phyloP scores from a whole-genome alignment of 64 coral and sea anemone genomes.

The Platygyra sinensis region DNA sequence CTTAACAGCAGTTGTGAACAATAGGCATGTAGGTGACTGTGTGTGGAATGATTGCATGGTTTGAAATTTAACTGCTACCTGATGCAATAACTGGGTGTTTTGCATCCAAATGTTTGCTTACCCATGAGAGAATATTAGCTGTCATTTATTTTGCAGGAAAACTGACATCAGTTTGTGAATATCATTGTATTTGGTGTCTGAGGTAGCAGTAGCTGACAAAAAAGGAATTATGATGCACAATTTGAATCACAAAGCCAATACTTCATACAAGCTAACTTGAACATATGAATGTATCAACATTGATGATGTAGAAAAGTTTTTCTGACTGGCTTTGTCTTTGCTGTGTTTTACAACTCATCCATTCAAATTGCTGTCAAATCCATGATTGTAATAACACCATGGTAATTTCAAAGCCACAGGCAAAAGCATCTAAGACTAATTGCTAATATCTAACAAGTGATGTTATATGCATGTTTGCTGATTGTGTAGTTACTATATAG shows the following conservation, averaged over 20 bases:
- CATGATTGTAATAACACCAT: no score
- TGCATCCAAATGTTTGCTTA: neutral
- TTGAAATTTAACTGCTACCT: neutral
- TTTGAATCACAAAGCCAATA: neutral
- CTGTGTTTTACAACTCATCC: neutral
- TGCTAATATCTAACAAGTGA: no score
- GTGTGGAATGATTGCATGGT: neutral
- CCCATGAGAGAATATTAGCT: neutral
- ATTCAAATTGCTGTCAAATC: no score
- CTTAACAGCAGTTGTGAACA: no score
- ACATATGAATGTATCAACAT: neutral
- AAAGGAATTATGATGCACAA: neutral
- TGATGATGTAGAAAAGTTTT: no score
- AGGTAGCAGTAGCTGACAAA: neutral
- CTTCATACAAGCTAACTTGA: neutral
- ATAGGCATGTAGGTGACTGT: no score
- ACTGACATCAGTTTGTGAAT: neutral
- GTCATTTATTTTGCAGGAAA: constrained; percentile 20
- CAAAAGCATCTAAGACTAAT: no score
- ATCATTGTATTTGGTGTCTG: constrained; percentile 13
- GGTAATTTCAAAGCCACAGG: no score
- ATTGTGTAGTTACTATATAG: no score
- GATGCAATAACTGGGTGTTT: neutral
- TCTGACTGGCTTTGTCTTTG: neutral
- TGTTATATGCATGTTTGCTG: no score